These are phyloP conservation scores for Ispidina lecontei DNA, from an alignment of 2,797 vertebrate species.

Conservation along the genomic window DNA sequence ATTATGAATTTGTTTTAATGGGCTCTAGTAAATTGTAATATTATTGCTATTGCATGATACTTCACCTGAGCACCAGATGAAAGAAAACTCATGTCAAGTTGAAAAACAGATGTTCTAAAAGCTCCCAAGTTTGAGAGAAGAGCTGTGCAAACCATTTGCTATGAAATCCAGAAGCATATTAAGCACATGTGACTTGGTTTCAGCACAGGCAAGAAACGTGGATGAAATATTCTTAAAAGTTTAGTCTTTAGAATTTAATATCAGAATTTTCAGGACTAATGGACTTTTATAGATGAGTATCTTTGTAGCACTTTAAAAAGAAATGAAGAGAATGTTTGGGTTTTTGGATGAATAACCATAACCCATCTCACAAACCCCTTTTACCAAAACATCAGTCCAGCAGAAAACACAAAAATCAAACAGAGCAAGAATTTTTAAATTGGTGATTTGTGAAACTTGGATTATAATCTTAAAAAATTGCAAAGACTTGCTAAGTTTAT, in stretches of 20 bases:
- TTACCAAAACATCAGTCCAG: background rate
- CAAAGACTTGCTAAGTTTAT: background rate
- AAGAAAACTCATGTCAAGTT: background rate
- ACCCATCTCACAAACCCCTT: background rate
- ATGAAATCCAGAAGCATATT: background rate
- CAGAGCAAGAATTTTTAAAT: background rate
- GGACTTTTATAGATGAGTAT: background rate
- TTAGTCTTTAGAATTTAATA: background rate
- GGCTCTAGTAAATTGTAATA: background rate
- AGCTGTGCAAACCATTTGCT: background rate
- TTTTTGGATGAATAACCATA: background rate
- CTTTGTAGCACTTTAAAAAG: background rate
- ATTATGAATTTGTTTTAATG: background rate
- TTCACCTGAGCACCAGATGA: background rate
- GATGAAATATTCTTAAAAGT: background rate
- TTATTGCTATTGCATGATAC: background rate
- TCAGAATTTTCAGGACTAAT: background rate
- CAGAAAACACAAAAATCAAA: background rate
- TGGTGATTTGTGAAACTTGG: background rate
- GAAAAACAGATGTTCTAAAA: background rate
- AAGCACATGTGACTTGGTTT: background rate
- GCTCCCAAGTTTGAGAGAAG: background rate
- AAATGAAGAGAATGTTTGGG: accelerated
- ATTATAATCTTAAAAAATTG: background rate
- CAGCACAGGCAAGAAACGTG: background rate